Base-by-base conservation (phyloP, 2,797 vertebrate species). In the Mus minutoides region DNA sequence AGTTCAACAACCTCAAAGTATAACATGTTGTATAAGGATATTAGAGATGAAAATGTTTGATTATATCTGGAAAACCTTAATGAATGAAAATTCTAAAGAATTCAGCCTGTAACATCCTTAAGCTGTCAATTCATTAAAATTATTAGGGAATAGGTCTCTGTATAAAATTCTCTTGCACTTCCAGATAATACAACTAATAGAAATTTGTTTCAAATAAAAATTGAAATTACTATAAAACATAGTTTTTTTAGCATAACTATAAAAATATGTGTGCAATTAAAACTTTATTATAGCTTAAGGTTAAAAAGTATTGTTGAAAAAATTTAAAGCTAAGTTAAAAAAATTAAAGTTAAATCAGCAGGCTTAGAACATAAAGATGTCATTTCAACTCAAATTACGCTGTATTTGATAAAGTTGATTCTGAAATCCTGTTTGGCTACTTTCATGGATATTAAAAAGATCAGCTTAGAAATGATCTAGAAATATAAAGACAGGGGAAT, bases 81-180 rank as follows among this genome's bases (percentile, higher is more conserved):
- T 80, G n/a, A 58, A 12, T 87, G 6, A 21, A 77, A 90, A 77
- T 52, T 75, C 2, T 31, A 26, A 77, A 60, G 21, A 75, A 67
- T 58, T 9, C 56, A 62, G 7, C 4, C 34, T 2, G 22, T 49
- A 6, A 14, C 37, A 46, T 22, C 26, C 88, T 43, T 60, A 88
- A 60, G n/a, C 29, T 64, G 37, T 67, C 71, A 79, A 79, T 58
- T 85, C 54, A 56, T 22, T n/a, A 60, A 82, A 10, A 62, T 71
- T 77, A 34, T 46, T 60, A 77, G 31, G 52, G 14, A 86, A 46
- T 46, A 37, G 13, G 10, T 80, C 26, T 56, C 11, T 56, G 84
- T 17, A 40, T 75, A 76, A 76, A 94, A 76, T 94, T 10, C 24
- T 49, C 46, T n/a, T 78, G 31, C 12, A 94, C 46, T 94, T 92